Base-by-base conservation (phyloP, 2,797 vertebrate genomes). In the Ambastaia sidthimunki region DNA sequence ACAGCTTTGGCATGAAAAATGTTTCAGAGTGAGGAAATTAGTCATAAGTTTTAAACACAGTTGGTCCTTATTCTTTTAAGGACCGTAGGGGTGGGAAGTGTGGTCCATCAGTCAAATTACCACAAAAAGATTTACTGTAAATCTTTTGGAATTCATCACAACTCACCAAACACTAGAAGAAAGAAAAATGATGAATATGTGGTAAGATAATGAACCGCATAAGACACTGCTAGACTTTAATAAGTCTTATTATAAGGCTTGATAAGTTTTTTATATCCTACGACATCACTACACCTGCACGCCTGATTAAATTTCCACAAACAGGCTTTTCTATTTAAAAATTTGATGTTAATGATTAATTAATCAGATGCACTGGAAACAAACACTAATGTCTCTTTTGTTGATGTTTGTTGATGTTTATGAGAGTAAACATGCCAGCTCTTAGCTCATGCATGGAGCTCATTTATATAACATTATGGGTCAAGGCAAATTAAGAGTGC, bases 401-500 rank as follows among this genome's bases (percentile, higher is more conserved):
- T 75, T 82, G 60, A 66, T 67, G 60, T 80, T 63, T 50, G 48
- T 80, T 54, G 7, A 69, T 47, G 57, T 78, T 78, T 70, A 81
- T 73, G 65, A 79, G 23, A 68, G 54, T 13, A 67, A 68, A 50
- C 81, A 52, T 44, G 55, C 47, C 37, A 13, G 71, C 71, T 62
- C 31, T 77, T 57, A 52, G 63, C n/a, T 60, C 62, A 54, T 65
- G 28, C 66, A 47, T 44, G 18, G 19, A 60, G 60, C 44, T 70
- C 18, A 54, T 81, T 75, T 81, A 66, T 70, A 18, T 28, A 71
- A 57, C 68, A 74, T 47, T 1, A 50, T 54, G 63, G 75, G 70
- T 80, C 81, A 89, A 87, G 87, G 65, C 71, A 87, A 90, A 91
- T 89, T 81, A 86, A 85, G 78, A 31, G 72, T 76, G 74, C 87